Base-by-base conservation (phyloP, 2,113 vertebrate genomes). In the Oreochromis aureus region DNA sequence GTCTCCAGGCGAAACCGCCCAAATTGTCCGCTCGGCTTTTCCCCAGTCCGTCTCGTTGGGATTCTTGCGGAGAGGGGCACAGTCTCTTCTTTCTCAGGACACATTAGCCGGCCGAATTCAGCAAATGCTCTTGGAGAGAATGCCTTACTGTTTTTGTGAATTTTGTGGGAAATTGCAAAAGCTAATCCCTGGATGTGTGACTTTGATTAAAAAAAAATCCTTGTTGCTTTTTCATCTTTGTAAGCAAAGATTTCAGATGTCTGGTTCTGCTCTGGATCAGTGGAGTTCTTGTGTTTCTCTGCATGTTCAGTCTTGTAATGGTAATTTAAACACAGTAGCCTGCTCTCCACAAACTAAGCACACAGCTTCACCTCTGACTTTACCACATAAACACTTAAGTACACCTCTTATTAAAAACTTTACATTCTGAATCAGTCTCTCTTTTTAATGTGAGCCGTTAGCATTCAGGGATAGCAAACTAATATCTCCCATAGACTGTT, bases 401-500 rank as follows among this genome's bases (percentile, higher is more conserved):
- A 7, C 27, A 59, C 0, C 27, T 59, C 3, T 59, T 16, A 30
- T 32, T 59, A 59, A 59, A 59, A 0, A 9, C 56, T 15, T 27
- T 5, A 1, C 55, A 15, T 15, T 58, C 55, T 61, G 58, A 27
- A 32, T 32, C 58, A 10, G 13, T 18, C 58, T 61, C 24, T 61
- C 58, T 61, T 61, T 61, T 61, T 61, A 61, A 61, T 61, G 30
- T 61, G 30, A 61, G 58, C 58, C 1, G 8, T 32, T 32, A 32
- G 27, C 3, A 0, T 61, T 32, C 58, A 61, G 58, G 15, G 15
- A 18, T 61, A 32, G 58, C 27, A 10, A 61, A 4, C 30, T 0
- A 34, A 63, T 34, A 34, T 34, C 16, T 34, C 30, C 3, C 59
- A 63, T 3, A 63, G 30, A 32, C 59, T 63, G 30, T 0, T 63